Evolutionary conservation across 2,888 invertebrate species (phyloP).

Genomic region (Aphodius sticticus): DNA sequence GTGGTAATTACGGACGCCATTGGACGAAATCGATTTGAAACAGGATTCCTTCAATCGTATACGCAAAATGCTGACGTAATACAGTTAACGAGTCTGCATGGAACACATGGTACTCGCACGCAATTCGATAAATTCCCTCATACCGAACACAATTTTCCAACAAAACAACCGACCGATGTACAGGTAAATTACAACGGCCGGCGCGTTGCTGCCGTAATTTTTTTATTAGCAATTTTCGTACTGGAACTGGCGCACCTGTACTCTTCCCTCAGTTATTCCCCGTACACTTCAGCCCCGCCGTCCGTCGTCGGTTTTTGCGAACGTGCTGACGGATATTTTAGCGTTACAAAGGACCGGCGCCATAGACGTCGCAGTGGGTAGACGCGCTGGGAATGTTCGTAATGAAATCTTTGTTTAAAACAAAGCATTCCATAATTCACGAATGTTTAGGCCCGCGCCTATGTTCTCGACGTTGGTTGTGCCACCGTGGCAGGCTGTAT

Average conservation of each 20-base stretch:
- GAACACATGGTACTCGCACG: conserved; percentile 15
- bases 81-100: not conserved
- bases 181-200: conserved; percentile 21
- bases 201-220: conserved; percentile 11
- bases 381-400: conserved; percentile 21
- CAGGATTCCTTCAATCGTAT: not conserved
- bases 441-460: not conserved
- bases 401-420: conserved; percentile 27
- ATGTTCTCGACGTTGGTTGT: not conserved
- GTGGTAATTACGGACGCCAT: not conserved
- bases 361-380: not conserved
- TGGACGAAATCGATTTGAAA: not conserved
- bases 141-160: conserved; percentile 17
- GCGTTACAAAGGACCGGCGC: not conserved
- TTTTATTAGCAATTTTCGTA: conserved; percentile 22
- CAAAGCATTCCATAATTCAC: conserved; percentile 24
- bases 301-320: conserved; percentile 4
- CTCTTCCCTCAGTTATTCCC: conserved; percentile 14
- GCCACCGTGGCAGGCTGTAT: not conserved
- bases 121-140: conserved; percentile 17
- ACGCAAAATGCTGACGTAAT: not conserved
- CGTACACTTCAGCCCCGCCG: not conserved
- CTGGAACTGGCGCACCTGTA: conserved; percentile 20
- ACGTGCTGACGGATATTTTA: conserved; percentile 9
- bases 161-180: conserved; percentile 6